Percentiles rank a stretch among this genome's conserved stretches.
Conservation (phyloP, 2,113 vertebrate genomes). For the Suricata suricatta region DNA sequence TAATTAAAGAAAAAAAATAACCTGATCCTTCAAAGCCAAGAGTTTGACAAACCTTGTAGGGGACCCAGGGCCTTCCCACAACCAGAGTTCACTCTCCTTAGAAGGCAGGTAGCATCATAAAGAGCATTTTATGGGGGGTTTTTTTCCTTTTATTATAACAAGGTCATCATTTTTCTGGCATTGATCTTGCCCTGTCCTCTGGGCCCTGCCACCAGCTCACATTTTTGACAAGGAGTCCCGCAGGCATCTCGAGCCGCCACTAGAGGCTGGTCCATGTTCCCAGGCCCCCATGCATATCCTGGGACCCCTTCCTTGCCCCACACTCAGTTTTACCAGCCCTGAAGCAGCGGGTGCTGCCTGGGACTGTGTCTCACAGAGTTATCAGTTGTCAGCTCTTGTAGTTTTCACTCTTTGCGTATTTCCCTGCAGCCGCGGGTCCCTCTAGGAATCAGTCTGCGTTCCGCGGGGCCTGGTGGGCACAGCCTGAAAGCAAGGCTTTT, state of each 20-base stretch:
- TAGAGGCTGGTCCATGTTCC: accelerated
- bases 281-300: no score
- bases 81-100: neutral
- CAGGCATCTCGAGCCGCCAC: neutral
- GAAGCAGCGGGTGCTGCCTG: neutral
- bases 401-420: neutral
- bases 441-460: neutral
- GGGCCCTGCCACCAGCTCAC: neutral
- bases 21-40: neutral
- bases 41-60: neutral
- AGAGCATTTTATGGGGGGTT: neutral
- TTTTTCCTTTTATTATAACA: neutral
- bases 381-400: neutral
- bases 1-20: neutral
- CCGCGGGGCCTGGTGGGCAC: accelerated
- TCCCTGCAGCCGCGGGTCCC: neutral
- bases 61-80: neutral
- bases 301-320: no score
- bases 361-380: neutral
- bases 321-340: accelerated
- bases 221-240: neutral
- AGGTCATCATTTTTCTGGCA: neutral
- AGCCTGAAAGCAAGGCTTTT: neutral
- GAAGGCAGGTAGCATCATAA: neutral
- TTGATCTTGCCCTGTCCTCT: neutral